Base-by-base conservation (phyloP, 1,140 invertebrate genomes). In the Lethrus apterus region DNA sequence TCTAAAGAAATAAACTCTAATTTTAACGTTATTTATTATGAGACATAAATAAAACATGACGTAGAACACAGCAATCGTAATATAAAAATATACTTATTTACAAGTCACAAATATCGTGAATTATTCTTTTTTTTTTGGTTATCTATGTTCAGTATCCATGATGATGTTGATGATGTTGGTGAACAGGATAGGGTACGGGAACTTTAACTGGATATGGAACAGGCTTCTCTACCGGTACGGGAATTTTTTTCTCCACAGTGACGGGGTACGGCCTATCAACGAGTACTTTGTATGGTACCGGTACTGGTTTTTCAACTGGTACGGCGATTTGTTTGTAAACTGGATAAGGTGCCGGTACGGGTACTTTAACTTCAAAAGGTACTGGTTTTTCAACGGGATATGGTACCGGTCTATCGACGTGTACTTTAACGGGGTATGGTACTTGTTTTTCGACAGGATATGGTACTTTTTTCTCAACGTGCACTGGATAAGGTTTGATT, bases 211-310 rank as follows among this genome's bases (percentile, higher is more conserved):
- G 49, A 9, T 51, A 26, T 10, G 35, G 35, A 4, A 51, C 31
- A 2, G 67, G 71, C 50, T 73, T 71, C 35, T 73, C 69, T 1
- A 77, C 71, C 9, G 68, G 63, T 26, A 73, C 70, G 2, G 79
- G 78, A 32, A 86, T 79, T 59, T 80, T 81, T 48, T 76, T 77
- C 54, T 73, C 69, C 0, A 86, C 80, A 45, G 77, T 75, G 7
- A 78, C 76, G 18, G 80, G 73, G 14, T 79, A 76, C 15, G 77
- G 75, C 46, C 72, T 71, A 58, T 81, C 75, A 50, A 79, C 73
- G 44, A 69, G 74, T 20, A 81, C 77, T 63, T 79, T 76, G 7
- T 79, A 77, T 0, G 21, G 30, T 3, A 46, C 34, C 2, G 51
- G 51, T 2, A 51, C 33, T 9, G 46, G 46, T 20, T 47, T 38